Conservation (phyloP, 2,888 invertebrate species). For the Seira sanloemensis region DNA sequence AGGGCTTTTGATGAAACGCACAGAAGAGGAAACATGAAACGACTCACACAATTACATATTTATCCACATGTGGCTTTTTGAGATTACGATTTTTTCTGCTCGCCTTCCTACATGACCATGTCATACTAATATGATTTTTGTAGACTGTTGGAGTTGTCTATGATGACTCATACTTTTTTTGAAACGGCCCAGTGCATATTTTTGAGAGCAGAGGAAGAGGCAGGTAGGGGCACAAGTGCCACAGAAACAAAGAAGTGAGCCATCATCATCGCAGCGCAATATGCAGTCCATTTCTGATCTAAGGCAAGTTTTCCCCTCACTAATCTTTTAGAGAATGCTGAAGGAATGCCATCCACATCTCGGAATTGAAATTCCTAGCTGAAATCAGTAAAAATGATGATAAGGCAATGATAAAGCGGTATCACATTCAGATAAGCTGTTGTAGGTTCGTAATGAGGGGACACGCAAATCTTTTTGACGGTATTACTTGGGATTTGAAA, state of each 20-base stretch:
- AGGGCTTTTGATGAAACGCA: neutral
- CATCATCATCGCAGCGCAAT: neutral
- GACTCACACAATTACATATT: neutral
- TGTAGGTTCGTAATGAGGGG: neutral
- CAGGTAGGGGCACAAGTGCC: neutral
- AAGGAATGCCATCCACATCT: neutral
- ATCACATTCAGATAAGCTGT: neutral
- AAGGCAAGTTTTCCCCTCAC: neutral
- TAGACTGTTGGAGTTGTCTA: neutral
- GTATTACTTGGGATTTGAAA: too few species aligned
- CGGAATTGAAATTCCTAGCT: neutral
- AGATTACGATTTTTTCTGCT: neutral
- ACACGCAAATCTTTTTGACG: neutral
- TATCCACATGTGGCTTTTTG: neutral
- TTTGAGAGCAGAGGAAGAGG: neutral
- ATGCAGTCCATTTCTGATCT: neutral
- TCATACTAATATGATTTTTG: neutral
- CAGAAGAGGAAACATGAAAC: neutral
- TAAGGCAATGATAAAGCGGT: neutral
- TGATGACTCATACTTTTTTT: conserved; percentile 36
- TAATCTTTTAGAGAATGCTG: neutral
- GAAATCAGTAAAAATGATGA: neutral
- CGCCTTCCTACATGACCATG: neutral
- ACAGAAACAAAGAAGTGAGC: neutral
- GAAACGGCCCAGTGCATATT: conserved; percentile 34